A percentile compares a stretch with the other conserved stretches of the same genome.
These are phyloP conservation scores for Alexandromys oeconomus DNA, from an alignment of 2,797 vertebrate genomes.

Conservation along the genomic window DNA sequence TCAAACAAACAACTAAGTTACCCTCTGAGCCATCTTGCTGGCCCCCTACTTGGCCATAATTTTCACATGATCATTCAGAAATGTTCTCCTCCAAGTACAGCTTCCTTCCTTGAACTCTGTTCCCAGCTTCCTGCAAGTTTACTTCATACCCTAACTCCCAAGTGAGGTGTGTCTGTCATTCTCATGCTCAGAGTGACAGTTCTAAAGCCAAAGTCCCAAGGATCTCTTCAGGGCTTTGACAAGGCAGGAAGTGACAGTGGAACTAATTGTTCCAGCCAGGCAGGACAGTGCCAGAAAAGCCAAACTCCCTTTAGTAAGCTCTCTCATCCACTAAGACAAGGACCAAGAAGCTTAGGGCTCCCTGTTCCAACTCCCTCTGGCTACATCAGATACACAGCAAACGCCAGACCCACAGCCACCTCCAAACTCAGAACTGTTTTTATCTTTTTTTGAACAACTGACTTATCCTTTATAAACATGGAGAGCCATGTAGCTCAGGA, in stretches of 20 bases:
- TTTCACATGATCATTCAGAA: slow-evolving; percentile 44
- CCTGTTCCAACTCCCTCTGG: background rate
- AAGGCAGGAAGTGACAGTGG: background rate
- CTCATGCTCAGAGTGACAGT: background rate
- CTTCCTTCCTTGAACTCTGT: slow-evolving; percentile 39
- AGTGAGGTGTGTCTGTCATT: background rate
- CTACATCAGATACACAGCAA: background rate
- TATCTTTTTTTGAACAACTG: slow-evolving; percentile 47
- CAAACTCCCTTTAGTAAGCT: background rate
- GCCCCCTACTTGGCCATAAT: background rate
- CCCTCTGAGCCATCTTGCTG: background rate
- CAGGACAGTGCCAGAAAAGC: background rate
- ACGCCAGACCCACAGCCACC: background rate
- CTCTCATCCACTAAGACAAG: background rate
- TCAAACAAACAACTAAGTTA: background rate
- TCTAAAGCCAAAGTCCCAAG: slow-evolving; percentile 58
- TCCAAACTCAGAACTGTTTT: slow-evolving; percentile 6
- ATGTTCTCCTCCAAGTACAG: slow-evolving; percentile 47
- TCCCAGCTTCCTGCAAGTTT: slow-evolving; percentile 15
- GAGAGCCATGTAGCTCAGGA: background rate
- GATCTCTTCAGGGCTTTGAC: background rate
- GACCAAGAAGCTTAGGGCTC: background rate
- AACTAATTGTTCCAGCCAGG: background rate
- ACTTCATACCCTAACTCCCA: background rate
- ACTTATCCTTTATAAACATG: slow-evolving; percentile 1